phyloP scores from a whole-genome alignment of 2,888 invertebrate species.

The Mesochorus sp. region DNA sequence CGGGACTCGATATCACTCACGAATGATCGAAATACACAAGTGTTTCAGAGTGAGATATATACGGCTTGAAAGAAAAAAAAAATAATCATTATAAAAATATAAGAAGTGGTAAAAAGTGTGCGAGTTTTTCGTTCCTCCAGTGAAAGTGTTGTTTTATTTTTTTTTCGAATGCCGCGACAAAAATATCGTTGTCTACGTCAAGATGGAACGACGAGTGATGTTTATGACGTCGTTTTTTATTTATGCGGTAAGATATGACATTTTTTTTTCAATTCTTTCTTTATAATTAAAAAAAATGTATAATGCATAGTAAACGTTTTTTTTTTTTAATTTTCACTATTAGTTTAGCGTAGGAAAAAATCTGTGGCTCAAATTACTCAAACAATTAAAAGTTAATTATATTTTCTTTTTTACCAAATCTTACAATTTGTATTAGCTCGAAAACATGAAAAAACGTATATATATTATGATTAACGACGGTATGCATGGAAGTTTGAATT shows the following conservation, averaged over 20 bases:
- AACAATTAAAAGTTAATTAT: no score
- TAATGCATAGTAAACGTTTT: background rate
- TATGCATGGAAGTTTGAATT: background rate
- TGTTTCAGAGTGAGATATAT: conserved; percentile 17
- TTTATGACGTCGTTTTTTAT: conserved; percentile 32
- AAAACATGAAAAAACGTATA: conserved; percentile 3
- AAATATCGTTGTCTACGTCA: conserved; percentile 44
- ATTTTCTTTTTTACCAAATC: no score
- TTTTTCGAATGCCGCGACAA: conserved; percentile 27
- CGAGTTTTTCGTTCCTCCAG: conserved; percentile 16
- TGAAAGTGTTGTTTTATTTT: conserved; percentile 28
- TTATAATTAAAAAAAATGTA: background rate
- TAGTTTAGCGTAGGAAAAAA: no score
- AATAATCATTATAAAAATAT: background rate
- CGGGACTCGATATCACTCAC: conserved; percentile 27
- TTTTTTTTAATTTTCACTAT: no score
- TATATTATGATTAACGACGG: background rate
- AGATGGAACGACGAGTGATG: conserved; percentile 36
- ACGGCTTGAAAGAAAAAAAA: background rate
- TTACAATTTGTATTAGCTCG: background rate
- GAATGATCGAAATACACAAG: conserved; percentile 39
- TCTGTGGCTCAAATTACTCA: no score
- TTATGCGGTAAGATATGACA: conserved; percentile 29
- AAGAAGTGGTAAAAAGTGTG: conserved; percentile 26
- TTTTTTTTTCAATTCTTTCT: background rate